These are phyloP conservation scores for Enchytraeus crypticus DNA, from an alignment of 2,888 invertebrate genomes.

Conservation along the genomic window DNA sequence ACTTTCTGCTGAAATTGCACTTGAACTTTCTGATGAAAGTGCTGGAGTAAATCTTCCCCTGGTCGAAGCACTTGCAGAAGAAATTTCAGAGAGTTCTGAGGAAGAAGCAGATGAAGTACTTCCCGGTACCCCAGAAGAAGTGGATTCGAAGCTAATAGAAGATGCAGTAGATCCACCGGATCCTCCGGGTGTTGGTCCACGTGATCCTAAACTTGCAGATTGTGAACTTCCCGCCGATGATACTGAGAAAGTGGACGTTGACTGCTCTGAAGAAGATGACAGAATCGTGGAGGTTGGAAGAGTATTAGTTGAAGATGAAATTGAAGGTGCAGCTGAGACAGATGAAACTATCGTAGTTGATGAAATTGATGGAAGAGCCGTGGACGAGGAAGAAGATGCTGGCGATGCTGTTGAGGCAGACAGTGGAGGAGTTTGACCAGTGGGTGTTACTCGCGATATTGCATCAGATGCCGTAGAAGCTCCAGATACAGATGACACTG, in stretches of 20 bases:
- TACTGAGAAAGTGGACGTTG: not conserved
- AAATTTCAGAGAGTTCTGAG: not conserved
- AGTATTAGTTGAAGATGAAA: not conserved
- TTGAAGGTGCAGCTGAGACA: not conserved
- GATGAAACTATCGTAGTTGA: not conserved
- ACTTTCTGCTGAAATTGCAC: not conserved
- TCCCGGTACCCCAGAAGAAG: not conserved
- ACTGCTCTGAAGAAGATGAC: not conserved
- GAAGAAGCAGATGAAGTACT: not conserved
- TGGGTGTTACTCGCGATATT: not conserved
- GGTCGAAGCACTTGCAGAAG: not conserved
- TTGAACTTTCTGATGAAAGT: not conserved
- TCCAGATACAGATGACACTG: not conserved
- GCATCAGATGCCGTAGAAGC: not conserved
- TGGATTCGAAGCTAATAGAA: not conserved
- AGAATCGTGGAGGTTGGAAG: not conserved
- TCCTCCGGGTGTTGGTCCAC: not conserved
- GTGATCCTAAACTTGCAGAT: not conserved
- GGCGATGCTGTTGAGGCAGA: not conserved
- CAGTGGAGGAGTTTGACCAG: not conserved
- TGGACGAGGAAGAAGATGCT: not conserved
- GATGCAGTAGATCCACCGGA: not conserved
- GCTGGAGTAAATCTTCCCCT: not conserved
- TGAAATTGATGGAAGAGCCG: not conserved
- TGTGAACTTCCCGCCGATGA: too few species aligned